Evolutionary conservation across 2,113 vertebrate genomes (phyloP), one percentile per base, ranked within the genome.

Genomic region (Amblyornis subalaris): DNA sequence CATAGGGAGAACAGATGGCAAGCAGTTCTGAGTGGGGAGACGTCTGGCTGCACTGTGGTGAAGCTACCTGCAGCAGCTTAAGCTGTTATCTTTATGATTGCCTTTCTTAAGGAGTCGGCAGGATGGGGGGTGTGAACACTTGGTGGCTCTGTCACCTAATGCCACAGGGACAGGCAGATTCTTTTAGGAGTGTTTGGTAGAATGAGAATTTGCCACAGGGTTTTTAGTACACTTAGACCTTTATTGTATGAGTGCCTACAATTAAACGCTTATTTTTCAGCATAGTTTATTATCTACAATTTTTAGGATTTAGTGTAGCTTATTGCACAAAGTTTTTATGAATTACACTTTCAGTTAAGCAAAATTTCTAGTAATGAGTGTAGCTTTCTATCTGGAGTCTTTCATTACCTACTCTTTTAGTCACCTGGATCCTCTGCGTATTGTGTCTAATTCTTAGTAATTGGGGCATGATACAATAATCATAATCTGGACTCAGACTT

Each of bases 11-110:
- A 42, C 85, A 95, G 94, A 93, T 94, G 90, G 92, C 78, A 93
- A 86, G 90, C 70, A 33, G 55, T 77, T 96, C 65, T 83, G 79
- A 62, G 78, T 20, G 29, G 51, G 33, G 51, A 69, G 54, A 54
- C 2, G 12, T 38, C 65, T 87, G 74, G 36, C 65, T 90, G 72
- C 2, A 7, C 40, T 82, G 66, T 55, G 61, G 51, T 74, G 76
- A 84, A 90, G 76, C 73, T 95, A 91, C 87, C 93, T 96, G 87
- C 80, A 96, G 89, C 76, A 93, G 58, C 55, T 86, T 72, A 69
- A 73, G 83, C 72, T 86, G 55, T 84, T 94, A 29, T 36, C 67
- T 90, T 83, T 77, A 65, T 65, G 53, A 61, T 48, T 91, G 62
- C 48, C 70, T 42, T 65, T 69, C 62, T 89, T 42, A 21, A 0